Conservation (phyloP, 2,113 vertebrate species). For the Rhodinocichla rosea region DNA sequence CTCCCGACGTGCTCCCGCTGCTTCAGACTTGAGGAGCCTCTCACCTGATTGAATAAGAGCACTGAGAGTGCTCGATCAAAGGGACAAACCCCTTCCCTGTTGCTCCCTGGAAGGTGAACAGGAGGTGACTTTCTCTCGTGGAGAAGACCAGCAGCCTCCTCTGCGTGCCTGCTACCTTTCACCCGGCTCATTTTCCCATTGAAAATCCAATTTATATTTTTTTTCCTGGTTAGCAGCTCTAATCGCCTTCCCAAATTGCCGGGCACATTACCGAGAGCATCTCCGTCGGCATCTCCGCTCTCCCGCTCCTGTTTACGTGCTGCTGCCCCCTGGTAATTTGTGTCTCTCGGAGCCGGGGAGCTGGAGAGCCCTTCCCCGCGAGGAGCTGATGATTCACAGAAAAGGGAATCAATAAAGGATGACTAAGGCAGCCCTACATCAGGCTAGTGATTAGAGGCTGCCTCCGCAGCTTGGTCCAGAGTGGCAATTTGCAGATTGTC, state of each 20-base stretch:
- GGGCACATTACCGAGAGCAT: not conserved
- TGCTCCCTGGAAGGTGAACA: not conserved
- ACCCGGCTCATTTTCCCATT: not conserved
- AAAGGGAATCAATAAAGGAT: slow-evolving; percentile 39
- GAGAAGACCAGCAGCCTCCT: not conserved
- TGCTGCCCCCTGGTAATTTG: not conserved
- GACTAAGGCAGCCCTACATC: slow-evolving; percentile 39
- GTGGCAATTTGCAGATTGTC: slow-evolving; percentile 30
- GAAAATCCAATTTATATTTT: not conserved
- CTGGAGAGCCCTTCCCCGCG: slow-evolving; percentile 28
- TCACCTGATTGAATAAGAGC: not conserved
- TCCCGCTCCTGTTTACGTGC: not conserved
- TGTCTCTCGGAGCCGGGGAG: not conserved
- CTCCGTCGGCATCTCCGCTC: not conserved
- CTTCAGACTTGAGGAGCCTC: not conserved
- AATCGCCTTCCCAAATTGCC: not conserved
- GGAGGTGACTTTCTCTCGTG: not conserved
- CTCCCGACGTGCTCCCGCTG: not conserved
- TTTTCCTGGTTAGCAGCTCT: not conserved
- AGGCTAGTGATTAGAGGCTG: slow-evolving; percentile 1
- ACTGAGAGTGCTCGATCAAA: accelerated
- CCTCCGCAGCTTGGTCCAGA: slow-evolving; percentile 18
- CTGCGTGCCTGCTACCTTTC: not conserved
- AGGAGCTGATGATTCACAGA: slow-evolving; percentile 57
- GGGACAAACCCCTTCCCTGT: not conserved